Base-by-base conservation (phyloP, 2,888 invertebrate genomes). In the Parascotia fuliginaria region DNA sequence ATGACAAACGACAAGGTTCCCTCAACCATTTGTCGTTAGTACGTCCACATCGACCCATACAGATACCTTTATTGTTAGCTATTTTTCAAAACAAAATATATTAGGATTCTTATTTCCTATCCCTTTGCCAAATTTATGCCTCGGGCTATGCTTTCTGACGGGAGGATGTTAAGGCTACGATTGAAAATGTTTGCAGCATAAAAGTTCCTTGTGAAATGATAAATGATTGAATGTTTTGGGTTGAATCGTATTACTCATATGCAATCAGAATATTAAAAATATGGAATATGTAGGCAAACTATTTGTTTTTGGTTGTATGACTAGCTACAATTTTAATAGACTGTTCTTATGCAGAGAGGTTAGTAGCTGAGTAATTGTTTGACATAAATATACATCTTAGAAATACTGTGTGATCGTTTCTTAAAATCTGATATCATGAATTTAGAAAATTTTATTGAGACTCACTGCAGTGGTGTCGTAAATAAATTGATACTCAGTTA, bases 11-110 rank as follows among this genome's bases (percentile, higher is more conserved):
- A 57, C 40, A 32, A 60, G 74, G 75, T 76, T 81, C 82, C 73
- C 74, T 75, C 73, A 47, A 50, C 68, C 73, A 82, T 84, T 83
- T 78, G 81, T 81, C 78, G 70, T 42, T 22, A 48, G 73, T 74
- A 72, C 70, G 62, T 63, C 65, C 65, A 52, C 72, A 59, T 62
- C 55, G 65, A 60, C 55, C 50, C 67, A 65, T 73, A 67, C 70
- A 72, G 76, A 77, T 82, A 80, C 79, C 75, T 82, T 83, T 79
- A 87, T 83, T 81, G 83, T 83, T 69, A 62, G 78, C 77, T 59
- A 85, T 84, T 83, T 82, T 79, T 85, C 83, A 85, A 83, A 85
- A 81, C 75, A 79, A 79, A 83, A 87, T 83, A 75, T 83, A 85
- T 84, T 77, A 71, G 69, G 59, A 60, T 65, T 67, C 65, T 71